These are phyloP conservation scores for Cisticola juncidis DNA, from an alignment of 2,113 vertebrate genomes.

Conservation along the genomic window DNA sequence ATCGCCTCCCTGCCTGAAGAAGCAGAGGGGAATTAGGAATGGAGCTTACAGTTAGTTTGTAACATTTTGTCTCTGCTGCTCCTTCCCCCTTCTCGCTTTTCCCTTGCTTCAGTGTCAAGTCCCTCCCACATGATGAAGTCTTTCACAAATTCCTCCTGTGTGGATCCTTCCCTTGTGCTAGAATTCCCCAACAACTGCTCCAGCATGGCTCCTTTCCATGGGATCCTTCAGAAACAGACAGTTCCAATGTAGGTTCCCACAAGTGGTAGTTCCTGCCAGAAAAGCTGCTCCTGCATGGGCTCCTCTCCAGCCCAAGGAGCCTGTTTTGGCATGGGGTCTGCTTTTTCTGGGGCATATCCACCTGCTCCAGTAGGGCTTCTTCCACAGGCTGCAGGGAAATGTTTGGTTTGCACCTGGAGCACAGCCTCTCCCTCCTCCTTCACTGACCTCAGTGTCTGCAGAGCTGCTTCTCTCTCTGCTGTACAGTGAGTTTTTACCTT, in stretches of 20 bases:
- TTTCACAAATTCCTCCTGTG: neutral
- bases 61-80: neutral
- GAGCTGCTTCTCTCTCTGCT: neutral
- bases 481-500: neutral
- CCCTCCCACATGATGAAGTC: neutral
- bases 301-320: neutral
- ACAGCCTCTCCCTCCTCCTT: neutral
- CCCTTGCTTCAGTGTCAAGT: neutral
- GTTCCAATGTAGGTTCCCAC: neutral
- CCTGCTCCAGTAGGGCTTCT: neutral
- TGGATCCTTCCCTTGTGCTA: neutral
- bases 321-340: rapidly evolving
- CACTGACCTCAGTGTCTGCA: neutral
- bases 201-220: neutral
- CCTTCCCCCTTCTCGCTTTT: neutral
- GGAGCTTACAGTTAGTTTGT: neutral
- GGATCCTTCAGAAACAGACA: neutral
- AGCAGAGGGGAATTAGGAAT: neutral
- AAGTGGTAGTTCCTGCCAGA: rapidly evolving
- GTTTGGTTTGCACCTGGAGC: neutral
- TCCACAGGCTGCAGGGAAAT: neutral
- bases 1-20: rapidly evolving
- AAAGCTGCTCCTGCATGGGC: neutral
- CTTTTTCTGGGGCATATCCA: neutral
- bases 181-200: neutral